These are phyloP conservation scores for Protobothrops flavoviridis DNA, from an alignment of 2,113 vertebrate species.

Conservation along the genomic window DNA sequence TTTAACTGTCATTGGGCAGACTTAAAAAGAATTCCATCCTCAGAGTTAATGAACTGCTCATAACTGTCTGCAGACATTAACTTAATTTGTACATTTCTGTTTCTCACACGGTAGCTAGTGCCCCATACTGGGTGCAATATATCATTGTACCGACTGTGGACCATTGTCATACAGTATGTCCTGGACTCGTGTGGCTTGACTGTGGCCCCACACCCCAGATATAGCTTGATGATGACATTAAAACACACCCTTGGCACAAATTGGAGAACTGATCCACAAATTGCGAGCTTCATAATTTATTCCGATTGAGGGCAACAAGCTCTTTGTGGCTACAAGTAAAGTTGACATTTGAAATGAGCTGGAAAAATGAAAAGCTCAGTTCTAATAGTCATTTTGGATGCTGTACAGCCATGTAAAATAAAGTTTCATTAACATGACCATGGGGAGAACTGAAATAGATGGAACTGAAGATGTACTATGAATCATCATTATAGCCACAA, in stretches of 20 bases:
- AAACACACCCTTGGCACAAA: not conserved
- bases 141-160: not conserved
- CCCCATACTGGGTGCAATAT: not conserved
- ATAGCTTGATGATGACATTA: not conserved
- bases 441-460: not conserved
- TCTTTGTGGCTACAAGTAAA: not conserved
- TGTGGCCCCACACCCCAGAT: not conserved
- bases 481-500: not conserved
- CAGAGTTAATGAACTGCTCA: constrained; percentile 4
- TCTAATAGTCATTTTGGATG: not conserved
- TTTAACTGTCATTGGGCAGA: constrained; percentile 18
- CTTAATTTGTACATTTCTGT: not conserved
- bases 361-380: not conserved
- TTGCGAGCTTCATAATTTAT: not conserved
- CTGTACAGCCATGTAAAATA: not conserved
- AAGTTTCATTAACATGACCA: not conserved
- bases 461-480: not conserved
- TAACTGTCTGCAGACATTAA: constrained; percentile 8
- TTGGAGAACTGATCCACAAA: not conserved
- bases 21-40: not conserved
- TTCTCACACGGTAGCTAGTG: not conserved
- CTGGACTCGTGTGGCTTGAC: not conserved
- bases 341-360: not conserved
- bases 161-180: too few relatives aligned
- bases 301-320: not conserved